Percentiles rank a stretch among this genome's conserved stretches.
These are phyloP conservation scores for Xerus rutilus DNA, from an alignment of 2,797 vertebrate species.

Conservation along the genomic window DNA sequence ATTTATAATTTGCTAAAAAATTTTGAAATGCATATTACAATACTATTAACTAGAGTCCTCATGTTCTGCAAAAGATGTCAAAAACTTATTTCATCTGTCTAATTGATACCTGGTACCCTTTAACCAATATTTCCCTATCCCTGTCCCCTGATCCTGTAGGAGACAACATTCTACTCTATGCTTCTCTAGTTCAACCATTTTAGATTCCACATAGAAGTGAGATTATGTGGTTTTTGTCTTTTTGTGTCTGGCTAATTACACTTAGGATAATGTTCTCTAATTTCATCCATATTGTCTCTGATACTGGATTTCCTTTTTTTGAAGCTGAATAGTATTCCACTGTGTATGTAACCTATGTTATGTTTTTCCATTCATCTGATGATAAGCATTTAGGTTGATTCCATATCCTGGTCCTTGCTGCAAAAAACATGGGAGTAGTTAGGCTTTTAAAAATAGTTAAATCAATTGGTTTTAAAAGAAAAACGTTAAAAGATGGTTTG, in stretches of 20 bases:
- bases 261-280: neutral
- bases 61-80: neutral
- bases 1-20: neutral
- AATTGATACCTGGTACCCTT: neutral
- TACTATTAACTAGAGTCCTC: neutral
- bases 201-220: neutral
- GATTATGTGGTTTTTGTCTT: neutral
- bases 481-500: neutral
- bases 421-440: neutral
- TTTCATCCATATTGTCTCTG: neutral
- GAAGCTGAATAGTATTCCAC: neutral
- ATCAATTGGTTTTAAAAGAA: slow-evolving; percentile 37
- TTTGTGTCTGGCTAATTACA: neutral
- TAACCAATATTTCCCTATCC: neutral
- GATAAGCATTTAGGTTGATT: neutral
- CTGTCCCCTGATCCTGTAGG: rapidly evolving
- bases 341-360: neutral
- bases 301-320: neutral
- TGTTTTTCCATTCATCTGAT: neutral
- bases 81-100: neutral
- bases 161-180: neutral
- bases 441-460: neutral
- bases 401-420: neutral
- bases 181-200: neutral
- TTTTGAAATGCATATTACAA: neutral